A percentile compares a stretch with the other conserved stretches of the same genome.
phyloP scores from a whole-genome alignment of 2,888 invertebrate genomes.

The Rapana venosa region DNA sequence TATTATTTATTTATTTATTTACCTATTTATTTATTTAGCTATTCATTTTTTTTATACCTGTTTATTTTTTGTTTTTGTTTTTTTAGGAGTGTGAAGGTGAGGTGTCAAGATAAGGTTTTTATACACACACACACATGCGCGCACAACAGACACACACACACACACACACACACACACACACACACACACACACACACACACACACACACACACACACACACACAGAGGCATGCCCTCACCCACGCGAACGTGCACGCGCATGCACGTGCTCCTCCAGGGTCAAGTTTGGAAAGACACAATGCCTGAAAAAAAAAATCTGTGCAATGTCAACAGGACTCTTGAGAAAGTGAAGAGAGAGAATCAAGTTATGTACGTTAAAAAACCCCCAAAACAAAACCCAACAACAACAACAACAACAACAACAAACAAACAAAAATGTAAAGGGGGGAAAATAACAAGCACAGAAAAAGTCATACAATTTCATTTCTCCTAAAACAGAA shows the following conservation, averaged over 20 bases:
- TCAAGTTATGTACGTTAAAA: background rate
- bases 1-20: background rate
- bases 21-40: background rate
- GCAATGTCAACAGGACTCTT: background rate
- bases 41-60: background rate
- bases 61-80: background rate
- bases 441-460: too few species aligned
- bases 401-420: background rate
- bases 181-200: constrained; percentile 25
- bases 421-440: background rate
- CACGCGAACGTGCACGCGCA: background rate
- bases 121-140: background rate
- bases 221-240: constrained; percentile 16
- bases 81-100: background rate
- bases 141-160: background rate
- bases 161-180: constrained; percentile 12
- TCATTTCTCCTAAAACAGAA: too few species aligned
- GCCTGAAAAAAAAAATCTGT: too few species aligned
- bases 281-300: background rate
- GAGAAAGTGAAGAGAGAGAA: background rate
- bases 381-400: background rate
- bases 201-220: constrained; percentile 21
- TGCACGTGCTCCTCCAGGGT: background rate
- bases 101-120: background rate
- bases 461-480: too few species aligned